A percentile compares a stretch with the other conserved stretches of the same genome.
Evolutionary conservation across 1,140 invertebrate genomes (phyloP).

Genomic region (Monomorium pharaonis): DNA sequence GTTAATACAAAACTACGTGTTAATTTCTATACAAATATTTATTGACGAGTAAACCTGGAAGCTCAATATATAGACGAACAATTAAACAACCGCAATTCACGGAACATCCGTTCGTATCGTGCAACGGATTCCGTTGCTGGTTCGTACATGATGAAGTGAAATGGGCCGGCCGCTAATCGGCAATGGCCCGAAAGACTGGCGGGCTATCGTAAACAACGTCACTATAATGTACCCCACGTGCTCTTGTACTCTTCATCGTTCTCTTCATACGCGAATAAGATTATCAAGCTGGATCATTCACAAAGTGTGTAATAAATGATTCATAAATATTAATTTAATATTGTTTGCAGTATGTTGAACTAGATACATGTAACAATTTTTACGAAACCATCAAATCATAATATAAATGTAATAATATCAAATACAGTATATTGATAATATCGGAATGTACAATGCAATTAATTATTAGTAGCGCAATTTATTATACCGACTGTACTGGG

Average conservation of each 20-base stretch:
- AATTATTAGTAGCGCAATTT: neutral
- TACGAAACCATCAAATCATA: neutral
- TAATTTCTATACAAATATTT: neutral
- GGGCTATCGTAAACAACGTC: constrained; percentile 75
- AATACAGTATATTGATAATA: neutral
- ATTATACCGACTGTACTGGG: neutral
- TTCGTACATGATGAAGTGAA: constrained; percentile 67
- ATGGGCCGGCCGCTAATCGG: constrained; percentile 69
- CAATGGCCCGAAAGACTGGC: constrained; percentile 74
- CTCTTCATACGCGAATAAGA: constrained; percentile 26
- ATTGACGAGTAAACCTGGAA: neutral
- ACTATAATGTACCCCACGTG: constrained; percentile 71
- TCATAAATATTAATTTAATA: neutral
- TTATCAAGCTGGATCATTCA: constrained; percentile 23
- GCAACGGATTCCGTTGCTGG: constrained; percentile 41
- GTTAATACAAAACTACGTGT: neutral
- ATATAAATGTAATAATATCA: neutral
- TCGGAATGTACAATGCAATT: neutral
- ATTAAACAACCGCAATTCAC: constrained; percentile 49
- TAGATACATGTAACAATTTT: neutral
- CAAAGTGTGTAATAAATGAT: neutral
- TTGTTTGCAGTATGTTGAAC: neutral
- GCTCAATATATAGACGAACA: neutral
- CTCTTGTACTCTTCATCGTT: constrained; percentile 54
- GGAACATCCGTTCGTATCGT: constrained; percentile 40